Percentiles rank a stretch among this genome's conserved stretches.
Evolutionary conservation across 2,888 invertebrate genomes (phyloP).

Genomic region (Apodemia mormo): DNA sequence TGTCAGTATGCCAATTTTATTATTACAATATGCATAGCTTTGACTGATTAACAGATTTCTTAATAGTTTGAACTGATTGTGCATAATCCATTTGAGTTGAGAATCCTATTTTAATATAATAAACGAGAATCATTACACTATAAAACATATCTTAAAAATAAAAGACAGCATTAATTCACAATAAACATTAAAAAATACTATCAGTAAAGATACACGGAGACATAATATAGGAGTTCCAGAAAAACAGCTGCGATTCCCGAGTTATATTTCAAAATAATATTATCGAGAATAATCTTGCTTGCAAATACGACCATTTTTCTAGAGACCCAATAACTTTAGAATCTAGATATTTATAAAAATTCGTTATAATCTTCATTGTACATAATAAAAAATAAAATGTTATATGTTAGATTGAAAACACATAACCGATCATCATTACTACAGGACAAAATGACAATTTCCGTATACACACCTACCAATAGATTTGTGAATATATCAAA

Average conservation of each 20-base stretch:
- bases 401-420: background rate
- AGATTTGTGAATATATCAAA: no score
- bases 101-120: conserved; percentile 3
- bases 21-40: conserved; percentile 7
- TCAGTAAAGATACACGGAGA: background rate
- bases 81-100: conserved; percentile 2
- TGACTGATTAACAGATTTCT: background rate
- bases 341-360: background rate
- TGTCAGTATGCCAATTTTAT: conserved; percentile 55
- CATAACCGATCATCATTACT: background rate
- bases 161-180: conserved; percentile 1
- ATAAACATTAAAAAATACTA: background rate
- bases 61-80: background rate
- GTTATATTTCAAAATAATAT: no score
- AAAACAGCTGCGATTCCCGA: background rate
- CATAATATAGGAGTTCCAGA: background rate
- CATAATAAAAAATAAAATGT: conserved; percentile 1
- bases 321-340: background rate
- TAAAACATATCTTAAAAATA: conserved; percentile 3
- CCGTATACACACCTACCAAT: no score
- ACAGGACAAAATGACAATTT: no score
- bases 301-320: background rate
- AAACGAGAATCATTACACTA: background rate
- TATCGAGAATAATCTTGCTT: background rate
- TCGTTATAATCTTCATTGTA: background rate